phyloP scores from a whole-genome alignment of 2,113 vertebrate species.

The Pteropus alecto region DNA sequence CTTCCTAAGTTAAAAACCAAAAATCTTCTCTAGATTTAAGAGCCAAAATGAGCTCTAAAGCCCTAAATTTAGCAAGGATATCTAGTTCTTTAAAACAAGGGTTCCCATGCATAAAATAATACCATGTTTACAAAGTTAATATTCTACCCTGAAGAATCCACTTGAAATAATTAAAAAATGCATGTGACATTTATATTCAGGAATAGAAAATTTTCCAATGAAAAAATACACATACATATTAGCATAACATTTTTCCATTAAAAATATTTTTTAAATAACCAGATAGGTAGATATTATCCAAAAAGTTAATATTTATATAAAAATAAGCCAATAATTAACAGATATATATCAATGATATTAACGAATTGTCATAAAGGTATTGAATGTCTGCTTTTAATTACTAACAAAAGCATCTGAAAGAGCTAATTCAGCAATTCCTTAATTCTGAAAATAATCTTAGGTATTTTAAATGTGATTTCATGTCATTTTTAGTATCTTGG shows the following conservation, averaged over 20 bases:
- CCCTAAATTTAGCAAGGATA: constrained; percentile 34
- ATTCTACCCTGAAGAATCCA: not conserved
- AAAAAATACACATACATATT: not conserved
- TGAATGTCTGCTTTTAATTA: constrained; percentile 28
- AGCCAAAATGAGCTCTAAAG: constrained; percentile 22
- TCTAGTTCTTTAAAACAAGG: not conserved
- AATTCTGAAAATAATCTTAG: constrained; percentile 25
- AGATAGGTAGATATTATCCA: not conserved
- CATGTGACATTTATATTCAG: constrained; percentile 15
- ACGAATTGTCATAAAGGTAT: not conserved
- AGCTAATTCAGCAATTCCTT: constrained; percentile 32
- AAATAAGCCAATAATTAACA: constrained; percentile 22
- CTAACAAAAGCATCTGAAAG: constrained; percentile 43
- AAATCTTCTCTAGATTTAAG: not conserved
- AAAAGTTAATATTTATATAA: not conserved
- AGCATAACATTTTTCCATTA: not conserved
- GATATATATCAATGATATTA: not conserved
- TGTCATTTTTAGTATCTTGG: constrained; percentile 18
- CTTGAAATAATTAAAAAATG: constrained; percentile 41
- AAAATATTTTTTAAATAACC: not conserved
- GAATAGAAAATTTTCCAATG: not conserved
- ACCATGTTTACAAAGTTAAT: constrained; percentile 8
- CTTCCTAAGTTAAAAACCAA: constrained; percentile 9
- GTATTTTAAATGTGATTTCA: constrained; percentile 10
- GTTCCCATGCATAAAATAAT: constrained; percentile 26